Base-by-base conservation (phyloP, 2,113 vertebrate species). In the Cinclus mexicanus region DNA sequence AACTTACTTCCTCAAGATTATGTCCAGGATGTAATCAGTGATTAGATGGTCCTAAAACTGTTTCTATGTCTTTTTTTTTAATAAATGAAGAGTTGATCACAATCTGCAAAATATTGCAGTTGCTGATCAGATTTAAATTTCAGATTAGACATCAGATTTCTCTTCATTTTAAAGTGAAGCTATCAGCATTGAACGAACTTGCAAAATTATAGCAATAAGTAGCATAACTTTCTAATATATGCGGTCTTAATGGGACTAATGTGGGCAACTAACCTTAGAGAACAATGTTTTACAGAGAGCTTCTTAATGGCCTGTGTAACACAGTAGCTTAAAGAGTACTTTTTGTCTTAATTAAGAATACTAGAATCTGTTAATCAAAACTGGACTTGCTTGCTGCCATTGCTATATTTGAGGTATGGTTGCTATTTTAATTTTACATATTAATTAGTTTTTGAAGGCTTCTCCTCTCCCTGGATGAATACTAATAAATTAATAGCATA, bases 191-290 rank as follows among this genome's bases (percentile, higher is more conserved):
- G n/a, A 92, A 79, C 92, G 57, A 85, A 79, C 59, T 64, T 70
- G 39, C 22, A 89, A 91, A 76, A 35, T 72, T 77, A 41, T 53
- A 88, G 29, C 78, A 82, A 76, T 91, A 57, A 94, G n/a, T 94
- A 97, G 78, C n/a, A 55, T 79, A 88, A 46, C 17, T 70, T 85
- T 89, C 74, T 39, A 63, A 56, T 72, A 82, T 60, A 60, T 67
- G 46, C 72, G 72, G 17, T 61, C 80, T 93, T 94, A 47, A 63
- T 96, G 55, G 77, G 70, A 78, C 85, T 95, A 92, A 89, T 94
- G 91, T 95, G 90, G 96, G 96, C 95, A 96, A 80, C 93, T 97
- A 87, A 90, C 91, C 89, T 96, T 95, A 85, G 96, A 96, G 88
- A 96, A 86, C 83, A 90, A 85, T 93, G 65, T 90, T 93, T 78